phyloP scores from a whole-genome alignment of 2,797 vertebrate species.

The Simalia tracyae region DNA sequence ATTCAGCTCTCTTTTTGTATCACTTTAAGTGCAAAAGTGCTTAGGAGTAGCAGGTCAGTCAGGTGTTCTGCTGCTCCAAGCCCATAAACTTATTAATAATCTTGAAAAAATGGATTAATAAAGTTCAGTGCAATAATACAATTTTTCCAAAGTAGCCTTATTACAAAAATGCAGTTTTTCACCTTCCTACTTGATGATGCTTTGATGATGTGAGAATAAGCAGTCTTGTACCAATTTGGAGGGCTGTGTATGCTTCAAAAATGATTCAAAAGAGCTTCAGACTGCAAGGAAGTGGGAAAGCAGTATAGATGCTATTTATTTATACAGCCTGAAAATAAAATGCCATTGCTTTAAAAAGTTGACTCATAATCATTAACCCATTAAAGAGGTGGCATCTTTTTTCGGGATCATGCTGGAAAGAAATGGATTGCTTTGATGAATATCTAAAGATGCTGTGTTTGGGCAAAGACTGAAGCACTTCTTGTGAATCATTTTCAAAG shows the following conservation, averaged over 20 bases:
- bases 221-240: not conserved
- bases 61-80: not conserved
- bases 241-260: not conserved
- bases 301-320: not conserved
- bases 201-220: not conserved
- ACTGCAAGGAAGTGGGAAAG: not conserved
- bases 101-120: not conserved
- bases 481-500: not conserved
- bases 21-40: not conserved
- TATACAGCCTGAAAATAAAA: not conserved
- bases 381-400: not conserved
- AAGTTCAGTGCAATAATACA: not conserved
- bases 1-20: not conserved
- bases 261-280: not conserved
- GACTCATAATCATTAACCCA: not conserved
- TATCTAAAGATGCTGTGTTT: not conserved
- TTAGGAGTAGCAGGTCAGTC: not conserved
- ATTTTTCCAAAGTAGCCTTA: not conserved
- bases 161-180: not conserved
- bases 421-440: not conserved
- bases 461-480: not conserved
- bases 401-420: not conserved
- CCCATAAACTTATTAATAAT: not conserved
- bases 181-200: not conserved
- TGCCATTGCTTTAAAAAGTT: not conserved